Evolutionary conservation across 2,888 invertebrate species (phyloP), one percentile per base, ranked within the genome.

Genomic region (Euspilapteryx auroguttella): DNA sequence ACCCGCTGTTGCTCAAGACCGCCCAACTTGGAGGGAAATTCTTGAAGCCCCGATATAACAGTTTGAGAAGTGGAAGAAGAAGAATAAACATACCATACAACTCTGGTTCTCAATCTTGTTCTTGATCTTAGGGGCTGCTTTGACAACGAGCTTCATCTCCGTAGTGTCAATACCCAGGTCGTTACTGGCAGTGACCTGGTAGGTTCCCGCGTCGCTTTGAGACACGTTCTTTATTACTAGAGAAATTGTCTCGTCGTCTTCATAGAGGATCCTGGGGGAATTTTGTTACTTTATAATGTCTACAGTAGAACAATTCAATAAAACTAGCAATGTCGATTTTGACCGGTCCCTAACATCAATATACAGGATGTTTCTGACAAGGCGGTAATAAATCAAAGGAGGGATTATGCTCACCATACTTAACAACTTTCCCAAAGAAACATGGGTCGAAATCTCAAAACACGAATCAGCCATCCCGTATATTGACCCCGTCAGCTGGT

Each of bases 191-290:
- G 78, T 81, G 33, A 92, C 83, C 21, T 82, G 82, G 63, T 97
- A 97, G 34, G 81, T 79, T 21, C 92, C 94, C 4, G 89, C 89
- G 56, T 96, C 96, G 12, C 84, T 81, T 1, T 83, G 79, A 4
- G 81, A 80, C 10, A 94, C 89, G 48, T 88, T 87, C 65, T 93
- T 93, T 33, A 97, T 94, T 2, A 93, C 85, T 24, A 97, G 77
- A 0, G 94, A 89, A 76, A 93, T 85, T 32, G 81, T 88, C 55
- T 94, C 93, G 29, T 89, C 90, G 47, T 94, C 93, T 62, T 94
- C 94, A 64, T 89, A 90, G 3, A 94, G 71, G 57, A 90, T 83
- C 49, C 83, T 82, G 34, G 5, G 3, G 15, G 3, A 21, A 2
- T n/a, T n/a, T n/a, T n/a, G n/a, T n/a, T n/a, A 15, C 27, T 24